Percentiles rank a stretch among this genome's conserved stretches.
These are phyloP conservation scores for Periphyllus acericola DNA, from an alignment of 2,888 invertebrate genomes.

Conservation along the genomic window DNA sequence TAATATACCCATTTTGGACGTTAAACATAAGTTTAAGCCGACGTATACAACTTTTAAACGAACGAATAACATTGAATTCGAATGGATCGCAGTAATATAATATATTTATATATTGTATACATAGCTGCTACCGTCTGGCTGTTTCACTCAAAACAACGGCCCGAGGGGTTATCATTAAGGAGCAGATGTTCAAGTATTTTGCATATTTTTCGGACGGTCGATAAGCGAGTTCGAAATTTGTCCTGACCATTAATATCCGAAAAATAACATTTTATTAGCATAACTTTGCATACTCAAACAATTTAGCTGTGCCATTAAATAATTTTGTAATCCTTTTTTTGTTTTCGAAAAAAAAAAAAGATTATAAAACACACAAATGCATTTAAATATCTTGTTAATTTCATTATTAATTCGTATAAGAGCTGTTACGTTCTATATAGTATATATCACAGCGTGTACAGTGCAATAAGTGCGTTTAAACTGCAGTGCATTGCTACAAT, in stretches of 20 bases:
- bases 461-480: background rate
- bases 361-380: slow-evolving; percentile 15
- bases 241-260: slow-evolving; percentile 36
- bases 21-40: slow-evolving; percentile 24
- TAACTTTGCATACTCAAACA: slow-evolving; percentile 51
- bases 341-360: background rate
- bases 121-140: slow-evolving; percentile 20
- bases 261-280: slow-evolving; percentile 52
- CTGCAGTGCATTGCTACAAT: background rate
- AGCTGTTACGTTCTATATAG: background rate
- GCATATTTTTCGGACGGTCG: slow-evolving; percentile 43
- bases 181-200: slow-evolving; percentile 48
- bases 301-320: slow-evolving; percentile 29
- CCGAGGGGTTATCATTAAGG: slow-evolving; percentile 46
- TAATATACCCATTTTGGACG: background rate
- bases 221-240: slow-evolving; percentile 45
- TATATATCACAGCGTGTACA: background rate
- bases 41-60: background rate
- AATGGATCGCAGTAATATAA: slow-evolving; percentile 26
- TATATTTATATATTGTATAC: too few relatives aligned
- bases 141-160: slow-evolving; percentile 12
- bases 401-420: slow-evolving; percentile 1
- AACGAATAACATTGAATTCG: slow-evolving; percentile 25
- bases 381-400: slow-evolving; percentile 22
- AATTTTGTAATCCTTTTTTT: background rate